Base-by-base conservation (phyloP, 1,140 invertebrate genomes). In the Halotydeus destructor region DNA sequence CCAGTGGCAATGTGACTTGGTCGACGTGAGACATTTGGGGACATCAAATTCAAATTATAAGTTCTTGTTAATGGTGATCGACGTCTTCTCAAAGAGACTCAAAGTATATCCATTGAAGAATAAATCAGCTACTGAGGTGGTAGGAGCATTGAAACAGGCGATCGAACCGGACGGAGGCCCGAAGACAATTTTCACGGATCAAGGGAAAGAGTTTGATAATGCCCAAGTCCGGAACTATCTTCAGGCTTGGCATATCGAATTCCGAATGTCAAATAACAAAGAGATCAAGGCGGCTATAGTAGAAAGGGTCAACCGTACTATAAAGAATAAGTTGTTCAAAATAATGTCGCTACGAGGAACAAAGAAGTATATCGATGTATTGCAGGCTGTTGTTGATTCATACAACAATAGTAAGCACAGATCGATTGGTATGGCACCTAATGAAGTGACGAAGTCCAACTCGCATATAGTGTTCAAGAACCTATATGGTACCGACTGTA, bases 351-450 rank as follows among this genome's bases (percentile, higher is more conserved):
- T 55, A 38, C 49, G 53, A 14, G 59, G 59, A 6, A 56, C 50
- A 23, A 54, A 60, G 44, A 55, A 56, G 26, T 67, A 60, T 53
- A 47, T 60, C 2, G 46, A 60, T 49, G 54, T 56, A 5, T 49
- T 64, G 37, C 38, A 45, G 18, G 38, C 60, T 30, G 21, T 65
- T 12, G 49, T 61, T 12, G n/a, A 52, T 18, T 39, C 50, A 22
- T 66, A 66, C 47, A 66, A 67, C 53, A 52, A 57, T 39, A 54
- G 46, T 31, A 48, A 44, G 39, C 61, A 66, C 56, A 26, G 56
- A 38, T 61, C 55, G n/a, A 65, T 62, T 18, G 50, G 51, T 51
- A 57, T 55, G 5, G 3, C 34, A 19, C 34, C 34, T 6, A 36
- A 4, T n/a, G 14, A 36, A n/a, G 34, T 36, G 5, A 36, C 5